Percentiles rank a stretch among this genome's conserved stretches.
Evolutionary conservation across 2,888 invertebrate genomes (phyloP).

Genomic region (Pterostichus niger): DNA sequence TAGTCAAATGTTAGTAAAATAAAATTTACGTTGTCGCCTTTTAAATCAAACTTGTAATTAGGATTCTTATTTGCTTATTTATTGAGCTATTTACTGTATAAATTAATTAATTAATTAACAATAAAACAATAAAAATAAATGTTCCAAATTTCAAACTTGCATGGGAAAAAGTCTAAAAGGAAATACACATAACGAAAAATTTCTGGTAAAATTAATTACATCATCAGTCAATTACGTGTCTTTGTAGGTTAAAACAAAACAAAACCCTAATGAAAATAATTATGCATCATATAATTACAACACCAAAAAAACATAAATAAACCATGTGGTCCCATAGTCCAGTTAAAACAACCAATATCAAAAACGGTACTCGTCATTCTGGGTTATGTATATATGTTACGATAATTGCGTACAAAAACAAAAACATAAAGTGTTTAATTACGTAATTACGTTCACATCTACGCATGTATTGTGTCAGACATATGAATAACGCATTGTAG

Average conservation of each 20-base stretch:
- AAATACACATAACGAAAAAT: conserved; percentile 36
- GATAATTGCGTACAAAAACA: conserved; percentile 14
- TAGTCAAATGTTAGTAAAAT: too few relatives aligned
- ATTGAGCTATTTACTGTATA: background rate
- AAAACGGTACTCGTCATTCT: conserved; percentile 29
- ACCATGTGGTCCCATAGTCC: background rate
- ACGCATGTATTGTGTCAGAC: conserved; percentile 45
- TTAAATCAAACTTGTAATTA: background rate
- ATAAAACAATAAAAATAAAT: too few relatives aligned
- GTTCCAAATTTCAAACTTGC: background rate
- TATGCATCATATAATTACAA: background rate
- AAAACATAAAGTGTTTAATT: conserved; percentile 33
- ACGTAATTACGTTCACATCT: conserved; percentile 20
- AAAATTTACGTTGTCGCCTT: background rate
- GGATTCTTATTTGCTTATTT: background rate
- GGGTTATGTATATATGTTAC: conserved; percentile 32
- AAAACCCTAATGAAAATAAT: conserved; percentile 12
- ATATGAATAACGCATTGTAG: conserved; percentile 13
- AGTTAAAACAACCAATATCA: conserved; percentile 28
- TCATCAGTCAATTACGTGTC: background rate
- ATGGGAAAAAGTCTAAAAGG: conserved; percentile 11
- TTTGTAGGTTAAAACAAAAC: conserved; percentile 26
- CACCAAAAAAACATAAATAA: conserved; percentile 23
- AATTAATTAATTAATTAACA: conserved; percentile 1
- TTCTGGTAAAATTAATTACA: conserved; percentile 20